These are phyloP conservation scores for Tupiocoris notatus DNA, from an alignment of 2,888 invertebrate genomes.

Conservation along the genomic window DNA sequence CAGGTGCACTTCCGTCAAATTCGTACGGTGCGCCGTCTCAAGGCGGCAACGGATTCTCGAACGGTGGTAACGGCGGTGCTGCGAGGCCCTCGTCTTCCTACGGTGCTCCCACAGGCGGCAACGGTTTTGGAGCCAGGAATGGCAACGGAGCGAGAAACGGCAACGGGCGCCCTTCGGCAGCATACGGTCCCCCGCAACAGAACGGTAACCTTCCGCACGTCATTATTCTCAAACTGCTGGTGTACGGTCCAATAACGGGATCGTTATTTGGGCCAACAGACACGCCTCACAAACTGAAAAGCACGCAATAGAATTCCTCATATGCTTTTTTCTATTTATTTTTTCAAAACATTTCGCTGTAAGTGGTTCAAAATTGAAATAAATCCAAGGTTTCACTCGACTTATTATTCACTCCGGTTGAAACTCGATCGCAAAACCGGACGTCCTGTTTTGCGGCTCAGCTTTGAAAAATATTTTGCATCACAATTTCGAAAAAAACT, in stretches of 20 bases:
- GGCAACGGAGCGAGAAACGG: slow-evolving; percentile 15
- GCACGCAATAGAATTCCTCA: too few species aligned
- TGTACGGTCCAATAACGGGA: slow-evolving; percentile 7
- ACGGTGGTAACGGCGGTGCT: slow-evolving; percentile 9
- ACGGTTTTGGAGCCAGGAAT: slow-evolving; percentile 1
- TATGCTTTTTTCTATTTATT: too few species aligned
- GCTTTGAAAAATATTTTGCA: too few species aligned
- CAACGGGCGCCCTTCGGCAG: slow-evolving; percentile 14
- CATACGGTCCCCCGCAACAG: slow-evolving; percentile 29
- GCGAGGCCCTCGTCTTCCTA: slow-evolving; percentile 25
- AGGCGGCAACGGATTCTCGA: background rate
- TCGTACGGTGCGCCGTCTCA: slow-evolving; percentile 17
- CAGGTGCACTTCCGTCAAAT: slow-evolving; percentile 14
- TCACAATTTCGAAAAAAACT: too few species aligned
- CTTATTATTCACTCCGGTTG: too few species aligned
- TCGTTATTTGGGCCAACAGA: background rate
- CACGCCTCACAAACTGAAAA: too few species aligned
- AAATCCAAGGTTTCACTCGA: too few species aligned
- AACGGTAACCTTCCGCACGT: slow-evolving; percentile 33
- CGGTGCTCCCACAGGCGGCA: slow-evolving; percentile 6
- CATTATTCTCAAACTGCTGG: slow-evolving; percentile 29
- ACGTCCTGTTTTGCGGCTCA: too few species aligned
- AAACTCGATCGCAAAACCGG: too few species aligned
- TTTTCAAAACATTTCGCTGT: too few species aligned
- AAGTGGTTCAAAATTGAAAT: too few species aligned